Conservation (phyloP, 2,113 vertebrate genomes). For the Takifugu bimaculatus region DNA sequence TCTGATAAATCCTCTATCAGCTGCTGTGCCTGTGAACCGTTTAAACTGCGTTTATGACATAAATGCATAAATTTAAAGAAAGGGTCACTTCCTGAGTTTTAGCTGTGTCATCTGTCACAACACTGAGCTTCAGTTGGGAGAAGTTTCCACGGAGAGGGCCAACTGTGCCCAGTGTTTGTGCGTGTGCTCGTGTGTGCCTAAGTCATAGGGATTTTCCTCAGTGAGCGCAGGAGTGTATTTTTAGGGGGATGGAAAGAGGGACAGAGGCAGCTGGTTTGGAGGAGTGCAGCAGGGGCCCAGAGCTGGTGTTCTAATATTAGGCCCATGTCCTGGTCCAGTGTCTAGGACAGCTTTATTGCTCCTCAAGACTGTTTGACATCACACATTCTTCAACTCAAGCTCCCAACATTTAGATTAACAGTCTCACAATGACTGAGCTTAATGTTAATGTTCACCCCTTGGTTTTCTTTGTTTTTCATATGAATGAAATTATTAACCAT, state of each 20-base stretch:
- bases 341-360: constrained; percentile 16
- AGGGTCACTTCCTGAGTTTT: constrained; percentile 31
- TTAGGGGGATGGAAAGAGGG: constrained; percentile 69
- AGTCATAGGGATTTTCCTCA: constrained; percentile 65
- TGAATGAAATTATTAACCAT: background rate
- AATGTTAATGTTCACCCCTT: background rate
- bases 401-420: too few species aligned
- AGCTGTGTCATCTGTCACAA: constrained; percentile 3
- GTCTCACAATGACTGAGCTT: background rate
- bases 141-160: constrained; percentile 41
- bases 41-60: background rate
- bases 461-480: background rate
- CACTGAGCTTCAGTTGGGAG: background rate
- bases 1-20: background rate
- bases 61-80: too few species aligned
- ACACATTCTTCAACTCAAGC: too few species aligned
- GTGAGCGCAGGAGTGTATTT: constrained; percentile 70
- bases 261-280: constrained; percentile 70
- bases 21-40: background rate
- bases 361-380: too few species aligned
- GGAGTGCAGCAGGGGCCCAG: constrained; percentile 44
- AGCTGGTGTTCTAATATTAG: constrained; percentile 45
- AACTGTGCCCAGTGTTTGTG: constrained; percentile 8
- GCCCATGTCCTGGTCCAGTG: background rate
- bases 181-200: constrained; percentile 40